Evolutionary conservation across 2,797 vertebrate species (phyloP), one percentile per base, ranked within the genome.

Genomic region (Oryzias dopingdopingensis): DNA sequence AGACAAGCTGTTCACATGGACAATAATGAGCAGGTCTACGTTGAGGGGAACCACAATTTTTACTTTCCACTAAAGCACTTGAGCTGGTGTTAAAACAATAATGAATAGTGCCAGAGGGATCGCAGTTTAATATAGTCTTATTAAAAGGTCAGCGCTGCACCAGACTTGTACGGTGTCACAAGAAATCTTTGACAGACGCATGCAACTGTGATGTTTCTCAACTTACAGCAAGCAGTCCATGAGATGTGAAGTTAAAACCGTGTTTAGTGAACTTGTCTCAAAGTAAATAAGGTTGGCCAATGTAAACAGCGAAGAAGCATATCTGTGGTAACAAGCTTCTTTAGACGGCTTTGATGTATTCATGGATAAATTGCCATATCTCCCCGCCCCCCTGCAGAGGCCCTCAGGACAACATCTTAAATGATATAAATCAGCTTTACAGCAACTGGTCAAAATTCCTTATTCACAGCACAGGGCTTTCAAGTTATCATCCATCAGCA

Each of bases 21-120:
- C 84, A 84, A 81, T 90, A 89, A 92, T 90, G 87, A 91, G 86
- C 79, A 74, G 81, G 86, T 88, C 90, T 86, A 84, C 80, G 85
- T 85, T 86, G 83, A 81, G 75, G 72, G 72, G 73, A 87, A 89
- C 76, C 82, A 74, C 85, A 86, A 80, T 82, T 84, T 83, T 76
- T 77, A 24, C 62, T 83, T 84, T 83, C 65, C 79, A 77, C 82
- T 61, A 63, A 81, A 77, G 82, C 77, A 78, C 69, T 82, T 62
- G 65, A 80, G 79, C 67, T 58, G 54, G 70, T 83, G 76, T 82
- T 82, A 67, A 70, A 83, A 63, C 76, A 67, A 66, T 87, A 90
- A 86, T 83, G 77, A 86, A 84, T 62, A 67, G 78, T 53, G 78
- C 78, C 74, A 71, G 47, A 53, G 81, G 77, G 82, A 79, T 67